Percentiles rank a stretch among this genome's conserved stretches.
phyloP scores from a whole-genome alignment of 2,797 vertebrate species.

The Sarcophilus harrisii region DNA sequence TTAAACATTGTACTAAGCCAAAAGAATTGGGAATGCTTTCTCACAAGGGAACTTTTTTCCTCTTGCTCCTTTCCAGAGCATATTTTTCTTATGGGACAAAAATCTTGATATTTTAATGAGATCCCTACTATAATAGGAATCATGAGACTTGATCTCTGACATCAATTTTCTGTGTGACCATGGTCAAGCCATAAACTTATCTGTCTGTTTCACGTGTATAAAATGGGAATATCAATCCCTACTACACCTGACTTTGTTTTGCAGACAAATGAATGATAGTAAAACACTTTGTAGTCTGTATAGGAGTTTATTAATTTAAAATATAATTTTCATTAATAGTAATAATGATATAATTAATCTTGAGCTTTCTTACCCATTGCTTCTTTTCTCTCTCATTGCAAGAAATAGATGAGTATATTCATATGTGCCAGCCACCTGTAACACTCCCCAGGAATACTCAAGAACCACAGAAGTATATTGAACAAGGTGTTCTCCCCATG shows the following conservation, averaged over 20 bases:
- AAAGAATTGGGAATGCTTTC: background rate
- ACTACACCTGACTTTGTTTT: background rate
- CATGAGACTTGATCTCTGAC: background rate
- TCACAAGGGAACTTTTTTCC: background rate
- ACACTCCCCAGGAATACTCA: conserved; percentile 27
- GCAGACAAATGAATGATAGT: conserved; percentile 33
- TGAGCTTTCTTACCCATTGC: background rate
- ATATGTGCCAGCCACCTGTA: conserved; percentile 48
- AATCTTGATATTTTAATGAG: background rate
- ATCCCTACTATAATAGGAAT: background rate
- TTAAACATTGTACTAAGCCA: background rate
- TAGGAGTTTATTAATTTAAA: conserved; percentile 19
- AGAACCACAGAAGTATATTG: conserved; percentile 39
- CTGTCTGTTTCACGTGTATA: background rate
- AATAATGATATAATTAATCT: conserved; percentile 13
- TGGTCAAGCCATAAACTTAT: background rate
- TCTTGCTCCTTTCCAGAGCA: background rate
- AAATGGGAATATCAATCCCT: background rate
- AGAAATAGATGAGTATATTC: conserved; percentile 41
- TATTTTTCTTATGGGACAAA: background rate
- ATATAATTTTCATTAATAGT: conserved; percentile 49
- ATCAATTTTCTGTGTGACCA: background rate
- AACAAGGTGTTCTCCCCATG: background rate
- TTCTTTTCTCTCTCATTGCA: conserved; percentile 3
- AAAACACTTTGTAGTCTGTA: background rate